phyloP scores from a whole-genome alignment of 1,140 invertebrate species.

The Melitaea cinxia region DNA sequence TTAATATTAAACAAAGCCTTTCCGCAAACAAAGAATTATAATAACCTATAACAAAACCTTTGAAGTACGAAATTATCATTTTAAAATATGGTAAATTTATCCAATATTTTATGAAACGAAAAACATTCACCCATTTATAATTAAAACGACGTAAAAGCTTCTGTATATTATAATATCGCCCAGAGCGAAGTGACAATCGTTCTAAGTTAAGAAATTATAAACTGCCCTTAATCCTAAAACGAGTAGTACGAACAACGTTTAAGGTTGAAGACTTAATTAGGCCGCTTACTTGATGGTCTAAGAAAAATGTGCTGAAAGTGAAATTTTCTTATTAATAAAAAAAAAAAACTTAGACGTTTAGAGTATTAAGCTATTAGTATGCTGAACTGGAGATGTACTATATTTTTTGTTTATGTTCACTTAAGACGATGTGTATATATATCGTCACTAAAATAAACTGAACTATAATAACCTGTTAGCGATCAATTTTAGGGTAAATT shows the following conservation, averaged over 20 bases:
- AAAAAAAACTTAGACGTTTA: background rate
- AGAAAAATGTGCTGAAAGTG: slow-evolving; percentile 23
- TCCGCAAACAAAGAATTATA: background rate
- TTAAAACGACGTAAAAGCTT: background rate
- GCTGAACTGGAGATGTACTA: no score
- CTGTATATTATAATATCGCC: slow-evolving; percentile 2
- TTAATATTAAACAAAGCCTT: background rate
- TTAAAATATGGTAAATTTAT: background rate
- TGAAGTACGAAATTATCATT: slow-evolving; percentile 1
- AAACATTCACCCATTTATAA: background rate
- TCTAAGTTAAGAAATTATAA: slow-evolving; percentile 23
- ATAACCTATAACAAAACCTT: background rate
- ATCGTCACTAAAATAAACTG: no score
- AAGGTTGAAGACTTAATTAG: slow-evolving; percentile 31
- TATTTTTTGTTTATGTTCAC: no score
- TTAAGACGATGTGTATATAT: no score
- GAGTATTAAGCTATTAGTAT: no score
- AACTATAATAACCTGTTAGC: no score
- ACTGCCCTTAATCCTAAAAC: slow-evolving; percentile 27
- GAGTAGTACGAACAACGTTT: slow-evolving; percentile 23
- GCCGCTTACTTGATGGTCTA: slow-evolving; percentile 19
- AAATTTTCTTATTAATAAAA: slow-evolving; percentile 26
- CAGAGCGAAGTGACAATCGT: background rate
- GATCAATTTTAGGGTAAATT: no score
- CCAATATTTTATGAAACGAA: background rate